Evolutionary conservation across 2,888 invertebrate species (phyloP).

Genomic region (Stenurella melanura): DNA sequence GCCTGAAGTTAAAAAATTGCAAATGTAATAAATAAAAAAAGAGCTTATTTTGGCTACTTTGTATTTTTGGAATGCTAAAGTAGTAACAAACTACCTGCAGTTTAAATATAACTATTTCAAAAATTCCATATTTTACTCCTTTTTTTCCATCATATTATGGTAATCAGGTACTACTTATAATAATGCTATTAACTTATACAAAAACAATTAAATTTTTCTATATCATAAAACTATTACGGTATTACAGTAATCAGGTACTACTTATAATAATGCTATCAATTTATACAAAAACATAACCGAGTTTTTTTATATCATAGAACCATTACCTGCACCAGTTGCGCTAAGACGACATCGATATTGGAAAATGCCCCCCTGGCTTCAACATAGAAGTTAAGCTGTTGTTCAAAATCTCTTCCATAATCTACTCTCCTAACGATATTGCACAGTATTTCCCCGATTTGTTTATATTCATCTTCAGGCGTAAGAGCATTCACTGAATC

Average conservation of each 20-base stretch:
- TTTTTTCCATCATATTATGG: background rate
- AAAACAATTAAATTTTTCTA: no score
- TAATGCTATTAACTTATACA: background rate
- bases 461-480: conserved; percentile 92
- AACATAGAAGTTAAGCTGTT: conserved; percentile 94
- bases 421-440: conserved; percentile 87
- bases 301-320: background rate
- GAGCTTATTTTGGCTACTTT: no score
- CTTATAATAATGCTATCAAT: background rate
- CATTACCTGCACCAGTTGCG: conserved; percentile 88
- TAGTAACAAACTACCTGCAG: no score
- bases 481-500: conserved; percentile 95
- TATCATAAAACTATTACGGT: conserved; percentile 73
- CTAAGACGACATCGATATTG: conserved; percentile 91
- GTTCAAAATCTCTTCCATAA: conserved; percentile 91
- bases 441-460: conserved; percentile 89
- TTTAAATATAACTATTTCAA: no score
- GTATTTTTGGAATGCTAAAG: no score
- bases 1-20: no score
- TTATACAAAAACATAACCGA: background rate
- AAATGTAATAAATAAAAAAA: no score
- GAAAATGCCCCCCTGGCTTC: conserved; percentile 93
- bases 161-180: background rate
- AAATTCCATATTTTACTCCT: no score
- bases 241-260: background rate